A percentile compares a stretch with the other conserved stretches of the same genome.
Evolutionary conservation across 1,140 invertebrate species (phyloP).

Genomic region (Macrotrachela quadricornifera): DNA sequence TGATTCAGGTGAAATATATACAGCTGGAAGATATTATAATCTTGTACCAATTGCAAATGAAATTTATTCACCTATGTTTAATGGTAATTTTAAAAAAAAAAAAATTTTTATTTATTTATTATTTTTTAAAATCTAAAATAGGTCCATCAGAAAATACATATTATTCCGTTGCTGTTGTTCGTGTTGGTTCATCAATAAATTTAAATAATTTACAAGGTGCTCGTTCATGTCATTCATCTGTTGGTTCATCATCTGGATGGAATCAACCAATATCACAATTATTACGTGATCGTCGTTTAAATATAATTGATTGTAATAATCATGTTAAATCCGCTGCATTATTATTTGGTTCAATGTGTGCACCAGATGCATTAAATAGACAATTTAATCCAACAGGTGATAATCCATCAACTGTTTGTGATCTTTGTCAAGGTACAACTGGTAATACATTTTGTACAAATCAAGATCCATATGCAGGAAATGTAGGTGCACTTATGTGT

Average conservation of each 20-base stretch:
- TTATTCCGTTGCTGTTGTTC: conserved; percentile 64
- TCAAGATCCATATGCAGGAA: conserved; percentile 68
- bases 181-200: conserved; percentile 39
- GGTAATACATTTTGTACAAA: conserved; percentile 45
- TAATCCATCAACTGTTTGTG: conserved; percentile 56
- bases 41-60: conserved; percentile 55
- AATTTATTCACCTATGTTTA: neutral
- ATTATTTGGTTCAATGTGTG: conserved; percentile 72
- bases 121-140: neutral
- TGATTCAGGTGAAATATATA: conserved; percentile 76
- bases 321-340: conserved; percentile 72
- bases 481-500: conserved; percentile 58
- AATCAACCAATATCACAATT: conserved; percentile 62
- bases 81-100: too few species aligned
- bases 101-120: too few species aligned
- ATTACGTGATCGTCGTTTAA: conserved; percentile 53
- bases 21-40: conserved; percentile 71
- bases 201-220: conserved; percentile 45
- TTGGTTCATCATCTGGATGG: conserved; percentile 76
- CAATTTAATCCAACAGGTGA: conserved; percentile 71
- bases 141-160: neutral
- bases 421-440: conserved; percentile 48
- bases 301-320: conserved; percentile 69
- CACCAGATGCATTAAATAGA: conserved; percentile 66
- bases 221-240: conserved; percentile 56